Evolutionary conservation across 2,113 vertebrate genomes (phyloP).

Genomic region (Ameiurus melas): DNA sequence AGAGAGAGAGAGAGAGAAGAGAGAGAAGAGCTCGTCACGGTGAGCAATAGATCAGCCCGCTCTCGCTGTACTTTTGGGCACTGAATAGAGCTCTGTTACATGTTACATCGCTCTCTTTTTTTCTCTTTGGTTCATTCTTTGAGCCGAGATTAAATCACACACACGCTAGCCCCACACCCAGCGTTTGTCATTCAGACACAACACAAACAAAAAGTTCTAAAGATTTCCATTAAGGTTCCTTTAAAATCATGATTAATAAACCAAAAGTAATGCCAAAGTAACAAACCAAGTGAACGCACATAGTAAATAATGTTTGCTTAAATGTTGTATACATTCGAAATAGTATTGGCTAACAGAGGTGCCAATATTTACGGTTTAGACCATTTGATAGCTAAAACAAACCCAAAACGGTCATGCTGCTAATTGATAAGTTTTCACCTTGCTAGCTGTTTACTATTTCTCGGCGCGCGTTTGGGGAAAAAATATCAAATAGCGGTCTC

Average conservation of each 20-base stretch:
- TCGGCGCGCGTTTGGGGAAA: not conserved
- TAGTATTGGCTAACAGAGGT: not conserved
- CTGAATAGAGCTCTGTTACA: slow-evolving; percentile 37
- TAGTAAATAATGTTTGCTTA: not conserved
- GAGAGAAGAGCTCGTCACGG: slow-evolving; percentile 17
- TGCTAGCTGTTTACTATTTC: not conserved
- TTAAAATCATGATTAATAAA: not conserved
- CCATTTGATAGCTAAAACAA: not conserved
- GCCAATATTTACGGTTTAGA: not conserved
- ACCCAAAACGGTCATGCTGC: not conserved
- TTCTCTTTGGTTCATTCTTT: slow-evolving; percentile 20
- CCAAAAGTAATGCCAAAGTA: not conserved
- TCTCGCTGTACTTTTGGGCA: not conserved
- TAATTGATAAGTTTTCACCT: not conserved
- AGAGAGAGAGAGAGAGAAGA: slow-evolving; percentile 10
- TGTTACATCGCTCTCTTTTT: slow-evolving; percentile 5
- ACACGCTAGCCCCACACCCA: slow-evolving; percentile 21
- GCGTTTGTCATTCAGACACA: slow-evolving; percentile 9
- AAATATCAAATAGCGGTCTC: not conserved
- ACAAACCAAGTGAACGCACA: not conserved
- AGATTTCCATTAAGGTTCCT: not conserved
- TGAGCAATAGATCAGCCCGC: slow-evolving; percentile 32
- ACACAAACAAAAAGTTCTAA: slow-evolving; percentile 12
- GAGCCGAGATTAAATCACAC: slow-evolving; percentile 38
- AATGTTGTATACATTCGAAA: not conserved